Percentiles rank a stretch among this genome's conserved stretches.
Evolutionary conservation across 2,113 vertebrate genomes (phyloP).

Genomic region (Panurus biarmicus): DNA sequence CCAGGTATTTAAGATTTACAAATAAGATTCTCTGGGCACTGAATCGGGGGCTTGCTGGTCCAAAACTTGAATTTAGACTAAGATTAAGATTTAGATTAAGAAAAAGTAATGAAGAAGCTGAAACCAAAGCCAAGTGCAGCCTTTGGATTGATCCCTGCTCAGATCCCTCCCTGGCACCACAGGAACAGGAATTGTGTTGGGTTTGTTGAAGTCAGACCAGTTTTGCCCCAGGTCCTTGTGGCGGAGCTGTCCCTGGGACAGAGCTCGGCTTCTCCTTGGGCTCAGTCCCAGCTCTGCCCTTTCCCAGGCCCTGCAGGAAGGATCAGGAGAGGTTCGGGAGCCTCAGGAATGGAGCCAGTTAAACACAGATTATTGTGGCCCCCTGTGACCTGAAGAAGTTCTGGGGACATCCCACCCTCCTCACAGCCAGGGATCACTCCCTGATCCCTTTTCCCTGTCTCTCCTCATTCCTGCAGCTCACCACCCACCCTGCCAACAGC

Average conservation of each 20-base stretch:
- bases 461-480: not conserved
- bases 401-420: not conserved
- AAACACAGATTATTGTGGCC: not conserved
- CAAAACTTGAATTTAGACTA: not conserved
- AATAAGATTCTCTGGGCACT: not conserved
- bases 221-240: not conserved
- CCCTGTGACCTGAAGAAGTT: not conserved
- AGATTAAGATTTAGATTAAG: not conserved
- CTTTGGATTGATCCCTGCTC: not conserved
- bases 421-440: not conserved
- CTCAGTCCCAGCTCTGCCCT: not conserved
- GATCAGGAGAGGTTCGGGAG: not conserved
- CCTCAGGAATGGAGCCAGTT: fast-evolving
- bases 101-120: not conserved
- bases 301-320: not conserved
- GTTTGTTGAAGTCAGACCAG: not conserved
- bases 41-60: not conserved
- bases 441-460: not conserved
- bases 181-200: not conserved
- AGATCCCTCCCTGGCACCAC: not conserved
- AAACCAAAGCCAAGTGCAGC: not conserved
- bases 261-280: not conserved
- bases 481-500: not conserved
- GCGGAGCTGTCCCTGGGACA: not conserved
- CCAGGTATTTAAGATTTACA: not conserved